These are phyloP conservation scores for Thecophora atra DNA, from an alignment of 2,888 invertebrate species.

Conservation along the genomic window DNA sequence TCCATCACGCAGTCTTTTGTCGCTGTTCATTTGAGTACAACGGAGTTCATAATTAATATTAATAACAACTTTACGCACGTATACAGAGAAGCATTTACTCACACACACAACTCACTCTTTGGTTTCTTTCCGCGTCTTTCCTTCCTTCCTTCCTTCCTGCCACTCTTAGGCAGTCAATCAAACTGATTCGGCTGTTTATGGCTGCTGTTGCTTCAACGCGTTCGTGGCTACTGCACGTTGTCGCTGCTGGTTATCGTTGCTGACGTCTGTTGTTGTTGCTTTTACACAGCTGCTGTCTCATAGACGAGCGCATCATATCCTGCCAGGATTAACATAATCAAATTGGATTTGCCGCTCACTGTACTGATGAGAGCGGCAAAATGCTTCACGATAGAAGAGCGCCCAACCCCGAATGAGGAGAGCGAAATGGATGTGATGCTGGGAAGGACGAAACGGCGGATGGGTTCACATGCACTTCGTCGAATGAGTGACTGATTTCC, in stretches of 20 bases:
- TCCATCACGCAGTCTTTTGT: too few species aligned
- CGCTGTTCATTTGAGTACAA: constrained; percentile 12
- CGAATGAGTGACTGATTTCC: constrained; percentile 33
- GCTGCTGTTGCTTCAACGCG: constrained; percentile 13
- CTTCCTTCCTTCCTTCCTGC: background rate
- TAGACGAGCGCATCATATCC: constrained; percentile 37
- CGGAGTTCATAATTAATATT: constrained; percentile 21
- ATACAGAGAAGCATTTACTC: background rate
- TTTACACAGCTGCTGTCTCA: constrained; percentile 9
- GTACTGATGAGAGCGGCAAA: constrained; percentile 31
- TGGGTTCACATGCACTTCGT: background rate
- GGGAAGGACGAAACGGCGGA: background rate
- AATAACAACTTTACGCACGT: constrained; percentile 18
- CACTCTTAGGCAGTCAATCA: background rate
- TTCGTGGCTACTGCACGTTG: background rate
- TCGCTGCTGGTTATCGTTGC: background rate
- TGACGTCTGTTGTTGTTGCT: constrained; percentile 32
- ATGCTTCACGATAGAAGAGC: background rate
- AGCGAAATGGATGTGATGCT: background rate
- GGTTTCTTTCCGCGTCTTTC: background rate
- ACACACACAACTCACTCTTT: background rate
- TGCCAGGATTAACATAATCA: constrained; percentile 47
- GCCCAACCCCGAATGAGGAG: background rate
- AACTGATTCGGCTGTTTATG: background rate
- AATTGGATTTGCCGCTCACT: constrained; percentile 47